Base-by-base conservation (phyloP, 1,140 invertebrate species). In the Bilobella aurantiaca region DNA sequence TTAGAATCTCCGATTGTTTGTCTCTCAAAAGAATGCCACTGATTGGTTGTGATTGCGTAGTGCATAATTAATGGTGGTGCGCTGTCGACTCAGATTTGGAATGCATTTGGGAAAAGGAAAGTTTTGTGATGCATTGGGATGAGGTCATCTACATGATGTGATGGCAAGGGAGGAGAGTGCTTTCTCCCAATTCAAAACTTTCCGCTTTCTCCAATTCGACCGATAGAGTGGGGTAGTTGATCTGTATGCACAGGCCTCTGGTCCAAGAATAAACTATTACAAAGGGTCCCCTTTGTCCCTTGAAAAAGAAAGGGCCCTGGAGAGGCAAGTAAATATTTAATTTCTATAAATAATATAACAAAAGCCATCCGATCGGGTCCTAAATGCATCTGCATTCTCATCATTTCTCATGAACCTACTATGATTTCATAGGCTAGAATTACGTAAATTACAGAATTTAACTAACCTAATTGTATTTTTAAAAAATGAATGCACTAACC, bases 261-360 rank as follows among this genome's bases (percentile, higher is more conserved):
- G n/a, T 42, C 37, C 37, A 42, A n/a, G 37, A 53, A 12, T 53
- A 53, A 23, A 3, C 49, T 53, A 14, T 23, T 12, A 53, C 49
- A 5, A 23, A 42, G 18, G 34, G 3, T 8, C 21, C 23, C 49
- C 23, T 53, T 53, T 53, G 49, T 53, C 49, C 49, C 49, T 8
- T 8, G 34, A 42, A 53, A 53, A 18, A 53, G 25, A 53, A 53
- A 23, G 49, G 49, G 25, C 8, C 18, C 8, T 18, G 49, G 25
- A 53, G 49, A 53, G 49, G n/a, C 8, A 42, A 53, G 25, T 53
- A 53, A 53, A 53, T 53, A 53, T 53, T 53, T 53, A 53, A 53
- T 53, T 53, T 23, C 49, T 53, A 53, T 53, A 53, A 53, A 53
- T 53, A 53, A 53, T 53, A 23, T n/a, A n/a, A n/a, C 12, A 53